These are phyloP conservation scores for Palythoa grandiflora DNA, from an alignment of 92 coral and sea anemone species.

Conservation along the genomic window DNA sequence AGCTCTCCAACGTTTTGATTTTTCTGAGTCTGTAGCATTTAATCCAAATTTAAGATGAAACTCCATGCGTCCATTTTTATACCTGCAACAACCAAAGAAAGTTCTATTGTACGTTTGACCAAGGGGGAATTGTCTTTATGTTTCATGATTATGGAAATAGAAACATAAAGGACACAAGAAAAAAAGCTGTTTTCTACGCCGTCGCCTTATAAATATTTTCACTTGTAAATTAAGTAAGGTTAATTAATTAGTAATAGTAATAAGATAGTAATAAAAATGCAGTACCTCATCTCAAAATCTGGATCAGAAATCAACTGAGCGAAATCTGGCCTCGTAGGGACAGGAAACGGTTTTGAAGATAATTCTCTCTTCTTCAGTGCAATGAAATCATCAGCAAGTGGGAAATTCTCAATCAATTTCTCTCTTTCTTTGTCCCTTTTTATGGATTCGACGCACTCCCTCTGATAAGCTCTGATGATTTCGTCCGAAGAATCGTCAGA, in stretches of 20 bases:
- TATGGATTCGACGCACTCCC: slow-evolving; percentile 52
- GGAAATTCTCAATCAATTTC: slow-evolving; percentile 51
- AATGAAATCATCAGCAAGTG: slow-evolving; percentile 40
- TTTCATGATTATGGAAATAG: not conserved
- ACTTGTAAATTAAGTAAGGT: not conserved
- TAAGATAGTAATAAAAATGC: not conserved
- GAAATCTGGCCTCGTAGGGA: not conserved
- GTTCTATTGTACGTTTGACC: not conserved
- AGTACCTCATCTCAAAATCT: slow-evolving; percentile 29
- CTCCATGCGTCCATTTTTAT: slow-evolving; percentile 71
- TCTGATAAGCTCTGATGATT: slow-evolving; percentile 69
- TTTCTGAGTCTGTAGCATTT: slow-evolving; percentile 9
- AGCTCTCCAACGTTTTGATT: slow-evolving; percentile 43
- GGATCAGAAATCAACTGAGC: not conserved
- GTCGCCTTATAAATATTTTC: no score
- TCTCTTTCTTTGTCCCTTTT: slow-evolving; percentile 9
- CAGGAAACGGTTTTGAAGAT: not conserved
- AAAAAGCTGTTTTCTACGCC: no score
- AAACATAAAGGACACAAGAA: not conserved
- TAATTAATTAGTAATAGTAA: not conserved
- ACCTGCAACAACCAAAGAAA: slow-evolving; percentile 15
- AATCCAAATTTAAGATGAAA: slow-evolving; percentile 66
- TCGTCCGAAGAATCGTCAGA: slow-evolving; percentile 72
- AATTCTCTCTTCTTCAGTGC: slow-evolving; percentile 22
- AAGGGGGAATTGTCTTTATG: not conserved